A percentile compares a stretch with the other conserved stretches of the same genome.
phyloP scores from a whole-genome alignment of 2,113 vertebrate genomes.

The Microcebus griseorufus region DNA sequence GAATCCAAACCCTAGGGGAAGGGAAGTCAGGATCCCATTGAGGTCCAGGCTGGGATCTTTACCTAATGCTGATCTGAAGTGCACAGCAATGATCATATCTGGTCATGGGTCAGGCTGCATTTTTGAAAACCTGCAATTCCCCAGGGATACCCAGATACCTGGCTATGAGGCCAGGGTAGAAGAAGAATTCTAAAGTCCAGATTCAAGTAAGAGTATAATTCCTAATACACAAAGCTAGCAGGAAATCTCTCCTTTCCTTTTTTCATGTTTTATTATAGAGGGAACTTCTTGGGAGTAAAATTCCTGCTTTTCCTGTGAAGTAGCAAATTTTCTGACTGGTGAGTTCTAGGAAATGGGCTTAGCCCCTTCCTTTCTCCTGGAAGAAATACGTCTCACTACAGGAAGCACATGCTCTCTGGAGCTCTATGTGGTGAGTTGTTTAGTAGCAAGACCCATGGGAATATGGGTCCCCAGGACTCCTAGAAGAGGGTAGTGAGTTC shows the following conservation, averaged over 20 bases:
- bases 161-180: not conserved
- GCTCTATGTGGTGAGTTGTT: not conserved
- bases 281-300: not conserved
- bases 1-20: not conserved
- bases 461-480: not conserved
- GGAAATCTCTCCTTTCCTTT: not conserved
- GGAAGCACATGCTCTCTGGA: not conserved
- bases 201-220: not conserved
- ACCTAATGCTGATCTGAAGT: not conserved
- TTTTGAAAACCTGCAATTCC: not conserved
- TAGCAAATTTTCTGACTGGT: not conserved
- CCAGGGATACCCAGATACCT: not conserved
- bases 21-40: not conserved
- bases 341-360: not conserved
- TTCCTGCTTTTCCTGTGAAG: not conserved
- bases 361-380: fast-evolving
- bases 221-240: not conserved
- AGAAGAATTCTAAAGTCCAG: not conserved
- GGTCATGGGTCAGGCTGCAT: not conserved
- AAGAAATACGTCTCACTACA: not conserved
- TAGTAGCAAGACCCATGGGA: not conserved
- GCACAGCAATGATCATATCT: not conserved
- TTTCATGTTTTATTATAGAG: not conserved
- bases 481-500: not conserved
- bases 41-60: not conserved